Conservation (phyloP, 2,113 vertebrate genomes). For the Perca schrenkii region DNA sequence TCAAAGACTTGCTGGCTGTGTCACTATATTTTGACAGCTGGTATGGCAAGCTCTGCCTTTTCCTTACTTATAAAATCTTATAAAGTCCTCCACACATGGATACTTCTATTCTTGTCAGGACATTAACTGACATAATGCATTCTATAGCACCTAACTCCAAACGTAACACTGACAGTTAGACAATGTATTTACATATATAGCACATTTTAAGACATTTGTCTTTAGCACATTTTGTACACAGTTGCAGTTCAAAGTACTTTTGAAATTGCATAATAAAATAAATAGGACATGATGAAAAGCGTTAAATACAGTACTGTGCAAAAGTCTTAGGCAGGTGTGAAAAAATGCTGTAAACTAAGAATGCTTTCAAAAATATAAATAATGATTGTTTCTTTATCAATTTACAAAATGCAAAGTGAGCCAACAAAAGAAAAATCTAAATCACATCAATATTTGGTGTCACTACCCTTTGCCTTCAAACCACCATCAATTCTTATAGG, state of each 20-base stretch:
- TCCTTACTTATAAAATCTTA: neutral
- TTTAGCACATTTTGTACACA: neutral
- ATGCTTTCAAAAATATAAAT: no score
- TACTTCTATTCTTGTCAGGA: slow-evolving; percentile 3
- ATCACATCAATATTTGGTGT: no score
- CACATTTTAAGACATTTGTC: neutral
- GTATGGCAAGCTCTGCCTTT: slow-evolving; percentile 16
- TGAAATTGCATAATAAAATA: neutral
- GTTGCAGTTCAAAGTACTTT: neutral
- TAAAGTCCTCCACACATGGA: slow-evolving; percentile 1
- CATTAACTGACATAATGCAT: neutral
- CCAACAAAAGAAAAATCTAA: no score
- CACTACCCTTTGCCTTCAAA: no score
- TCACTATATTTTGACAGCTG: slow-evolving; percentile 42
- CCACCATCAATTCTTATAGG: no score
- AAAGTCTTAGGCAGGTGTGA: no score
- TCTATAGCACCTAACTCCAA: neutral
- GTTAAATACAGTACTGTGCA: neutral
- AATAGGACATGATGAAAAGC: no score
- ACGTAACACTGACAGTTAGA: neutral
- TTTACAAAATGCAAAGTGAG: no score
- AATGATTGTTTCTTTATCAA: no score
- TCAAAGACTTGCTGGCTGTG: slow-evolving; percentile 33
- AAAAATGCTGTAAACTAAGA: no score
- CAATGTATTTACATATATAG: neutral